Percentiles rank a stretch among this genome's conserved stretches.
Conservation (phyloP, 1,140 invertebrate genomes). For the Marisa cornuarietis region DNA sequence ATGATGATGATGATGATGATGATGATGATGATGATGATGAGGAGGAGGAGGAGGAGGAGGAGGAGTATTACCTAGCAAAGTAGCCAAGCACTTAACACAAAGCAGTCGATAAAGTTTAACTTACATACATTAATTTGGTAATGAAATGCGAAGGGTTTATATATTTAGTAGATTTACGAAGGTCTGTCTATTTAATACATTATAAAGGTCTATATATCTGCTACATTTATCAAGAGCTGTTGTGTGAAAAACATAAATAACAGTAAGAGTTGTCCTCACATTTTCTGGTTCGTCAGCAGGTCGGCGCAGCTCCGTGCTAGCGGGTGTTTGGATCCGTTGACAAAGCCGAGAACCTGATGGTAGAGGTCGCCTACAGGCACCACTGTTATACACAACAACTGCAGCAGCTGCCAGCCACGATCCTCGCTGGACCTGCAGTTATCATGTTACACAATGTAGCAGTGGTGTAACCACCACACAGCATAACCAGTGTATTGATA, state of each 20-base stretch:
- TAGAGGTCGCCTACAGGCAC: constrained; percentile 45
- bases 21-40: no score
- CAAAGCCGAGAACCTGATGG: constrained; percentile 44
- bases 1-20: no score
- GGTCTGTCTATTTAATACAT: not conserved
- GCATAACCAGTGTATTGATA: not conserved
- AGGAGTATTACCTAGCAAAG: no score
- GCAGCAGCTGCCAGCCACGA: constrained; percentile 50
- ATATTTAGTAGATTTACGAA: no score
- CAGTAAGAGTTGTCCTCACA: constrained; percentile 26
- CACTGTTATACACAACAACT: constrained; percentile 40
- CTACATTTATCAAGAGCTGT: no score
- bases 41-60: no score
- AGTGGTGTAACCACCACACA: not conserved
- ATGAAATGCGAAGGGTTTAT: no score
- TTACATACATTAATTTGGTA: no score
- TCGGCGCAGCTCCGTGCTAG: constrained; percentile 47
- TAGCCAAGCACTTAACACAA: no score
- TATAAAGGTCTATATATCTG: no score
- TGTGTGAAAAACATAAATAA: not conserved
- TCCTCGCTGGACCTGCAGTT: constrained; percentile 47
- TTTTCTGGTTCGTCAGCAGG: constrained; percentile 41
- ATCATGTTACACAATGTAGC: not conserved
- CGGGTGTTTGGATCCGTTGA: constrained; percentile 40
- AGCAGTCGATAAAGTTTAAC: no score